phyloP scores from a whole-genome alignment of 2,888 invertebrate genomes.

The Mesoligia furuncula region DNA sequence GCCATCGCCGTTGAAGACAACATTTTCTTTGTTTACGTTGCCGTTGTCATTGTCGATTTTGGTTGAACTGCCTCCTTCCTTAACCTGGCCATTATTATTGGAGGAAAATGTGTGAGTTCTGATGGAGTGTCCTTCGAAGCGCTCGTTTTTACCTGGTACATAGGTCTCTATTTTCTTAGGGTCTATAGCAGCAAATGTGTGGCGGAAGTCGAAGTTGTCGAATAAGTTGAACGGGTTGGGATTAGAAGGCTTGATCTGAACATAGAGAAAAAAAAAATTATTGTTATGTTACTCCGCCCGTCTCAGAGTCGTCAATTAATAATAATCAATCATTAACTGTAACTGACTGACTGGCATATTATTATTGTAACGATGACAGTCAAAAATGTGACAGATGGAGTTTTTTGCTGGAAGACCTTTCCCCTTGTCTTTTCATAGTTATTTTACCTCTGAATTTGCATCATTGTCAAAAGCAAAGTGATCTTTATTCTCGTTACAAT shows the following conservation, averaged over 20 bases:
- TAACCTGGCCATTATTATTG: conserved; percentile 44
- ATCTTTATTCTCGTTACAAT: too few relatives aligned
- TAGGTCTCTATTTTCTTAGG: conserved; percentile 32
- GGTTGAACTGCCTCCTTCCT: conserved; percentile 24
- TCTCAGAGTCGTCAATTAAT: neutral
- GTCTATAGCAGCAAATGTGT: neutral
- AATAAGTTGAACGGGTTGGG: neutral
- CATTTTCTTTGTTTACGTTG: conserved; percentile 10
- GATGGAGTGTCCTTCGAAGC: conserved; percentile 1
- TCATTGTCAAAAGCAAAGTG: too few relatives aligned
- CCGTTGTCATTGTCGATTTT: conserved; percentile 50
- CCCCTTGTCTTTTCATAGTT: too few relatives aligned
- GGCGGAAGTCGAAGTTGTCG: neutral
- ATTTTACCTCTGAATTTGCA: too few relatives aligned
- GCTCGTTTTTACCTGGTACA: conserved; percentile 31
- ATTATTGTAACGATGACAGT: neutral
- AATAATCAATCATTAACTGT: neutral
- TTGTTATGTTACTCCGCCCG: neutral
- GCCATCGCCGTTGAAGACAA: conserved; percentile 7
- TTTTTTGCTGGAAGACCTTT: neutral
- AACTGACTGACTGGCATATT: neutral
- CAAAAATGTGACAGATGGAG: neutral
- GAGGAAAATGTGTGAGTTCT: neutral
- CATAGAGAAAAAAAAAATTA: conserved; percentile 1
- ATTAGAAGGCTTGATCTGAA: conserved; percentile 29